Evolutionary conservation across 2,113 vertebrate species (phyloP), one percentile per base, ranked within the genome.

Genomic region (Ramphastos sulfuratus): DNA sequence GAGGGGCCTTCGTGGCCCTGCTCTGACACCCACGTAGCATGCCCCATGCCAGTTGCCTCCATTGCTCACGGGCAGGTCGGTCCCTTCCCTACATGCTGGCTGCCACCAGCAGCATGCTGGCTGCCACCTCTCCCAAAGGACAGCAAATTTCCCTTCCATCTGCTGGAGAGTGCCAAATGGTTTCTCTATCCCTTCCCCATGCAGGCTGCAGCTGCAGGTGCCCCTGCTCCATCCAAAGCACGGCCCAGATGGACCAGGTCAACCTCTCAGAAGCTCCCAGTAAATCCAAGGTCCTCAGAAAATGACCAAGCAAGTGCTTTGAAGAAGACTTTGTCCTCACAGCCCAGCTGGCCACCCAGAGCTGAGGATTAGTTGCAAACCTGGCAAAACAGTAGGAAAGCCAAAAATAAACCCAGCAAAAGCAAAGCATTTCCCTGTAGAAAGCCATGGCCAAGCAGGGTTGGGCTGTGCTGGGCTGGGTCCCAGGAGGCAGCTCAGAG

Each of bases 351-450:
- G 76, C 74, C 69, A 66, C 61, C 75, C 71, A 17, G 63, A 46
- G 55, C 75, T 86, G 56, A 70, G 42, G 72, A 90, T 93, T 94
- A 86, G 46, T 48, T 89, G 58, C 77, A 84, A 94, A 46, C 72
- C 83, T 82, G 75, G 83, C 12, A 76, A 94, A 96, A 73, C 70
- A 61, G 39, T 6, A 48, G 50, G 46, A 94, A 94, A 94, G 84
- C 92, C 46, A 67, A 94, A 91, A 95, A 92, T 50, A 96, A 96
- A 95, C 44, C 86, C n/a, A 76, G 72, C 0, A 0, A 82, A 72
- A 85, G 75, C 50, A 80, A 73, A 89, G 42, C 76, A 50, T 82
- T 93, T 93, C 93, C 84, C 61, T 55, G 48, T 70, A 52, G 59
- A 85, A 90, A 89, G 69, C 79, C 50, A 35, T 10, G 65, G 88